Evolutionary conservation across 2,888 invertebrate genomes (phyloP), one percentile per base, ranked within the genome.

Genomic region (Tetragonisca angustula): DNA sequence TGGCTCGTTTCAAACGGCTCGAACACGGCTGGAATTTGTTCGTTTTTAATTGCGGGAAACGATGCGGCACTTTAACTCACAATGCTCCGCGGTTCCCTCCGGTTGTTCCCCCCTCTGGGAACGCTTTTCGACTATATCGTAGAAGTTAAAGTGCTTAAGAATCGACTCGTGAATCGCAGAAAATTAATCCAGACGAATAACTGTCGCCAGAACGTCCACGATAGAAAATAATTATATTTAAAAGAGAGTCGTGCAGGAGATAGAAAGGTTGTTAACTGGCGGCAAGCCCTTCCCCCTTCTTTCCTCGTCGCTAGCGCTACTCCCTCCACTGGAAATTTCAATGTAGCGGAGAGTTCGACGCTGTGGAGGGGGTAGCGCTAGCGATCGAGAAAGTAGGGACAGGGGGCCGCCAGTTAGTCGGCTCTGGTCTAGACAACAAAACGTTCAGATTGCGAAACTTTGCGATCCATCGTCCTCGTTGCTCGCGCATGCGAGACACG

Each of bases 41-140:
- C 49, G 72, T 81, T 78, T 72, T 72, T 81, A 81, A 81, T 78
- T 81, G 62, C 68, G 24, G 49, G 6, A 32, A 78, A 81, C 79
- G 78, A 81, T 78, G 61, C 49, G 24, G 54, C 6, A 17, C 81
- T 62, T 49, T 32, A 54, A 67, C 59, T 61, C 27, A 24, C 21
- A 52, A 64, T 15, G 5, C 21, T 15, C 32, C 50, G 43, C n/a
- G 2, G 9, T 61, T 54, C n/a, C 17, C 43, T 62, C 50, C 27
- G 27, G 27, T 27, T 27, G 15, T 61, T 61, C n/a, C 17, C 43
- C 54, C 50, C 27, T 68, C 49, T 43, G n/a, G n/a, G n/a, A 27
- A 4, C n/a, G 65, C 21, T 56, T 76, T 59, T n/a, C 54, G 17
- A 6, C 4, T 21, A n/a, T 17, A 49, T 68, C 67, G 61, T 52